These are phyloP conservation scores for Torymus aiolomorphi DNA, from an alignment of 2,888 invertebrate genomes.

Conservation along the genomic window DNA sequence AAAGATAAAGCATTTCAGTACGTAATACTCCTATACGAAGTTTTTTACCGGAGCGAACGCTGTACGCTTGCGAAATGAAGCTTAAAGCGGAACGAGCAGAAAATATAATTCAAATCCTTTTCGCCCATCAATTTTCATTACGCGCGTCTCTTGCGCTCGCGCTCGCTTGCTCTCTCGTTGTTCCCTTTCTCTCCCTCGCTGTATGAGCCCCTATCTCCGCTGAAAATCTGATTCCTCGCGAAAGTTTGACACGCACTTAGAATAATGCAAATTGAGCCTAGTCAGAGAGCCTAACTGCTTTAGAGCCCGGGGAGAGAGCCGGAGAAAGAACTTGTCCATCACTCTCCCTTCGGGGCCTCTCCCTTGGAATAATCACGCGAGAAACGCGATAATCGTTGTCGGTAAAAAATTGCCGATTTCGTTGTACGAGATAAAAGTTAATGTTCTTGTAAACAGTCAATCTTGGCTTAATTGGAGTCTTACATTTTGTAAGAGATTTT, in stretches of 20 bases:
- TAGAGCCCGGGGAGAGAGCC: not conserved
- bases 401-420: slow-evolving; percentile 10
- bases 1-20: not conserved
- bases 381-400: slow-evolving; percentile 28
- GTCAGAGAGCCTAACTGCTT: slow-evolving; percentile 32
- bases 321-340: slow-evolving; percentile 7
- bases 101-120: not conserved
- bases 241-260: slow-evolving; percentile 50
- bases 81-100: not conserved
- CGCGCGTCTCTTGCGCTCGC: not conserved
- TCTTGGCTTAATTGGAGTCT: too few species aligned
- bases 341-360: slow-evolving; percentile 10
- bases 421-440: not conserved
- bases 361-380: slow-evolving; percentile 20
- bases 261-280: slow-evolving; percentile 51
- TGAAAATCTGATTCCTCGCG: slow-evolving; percentile 35
- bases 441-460: too few species aligned
- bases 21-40: not conserved
- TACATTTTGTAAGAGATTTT: too few species aligned
- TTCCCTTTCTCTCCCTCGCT: not conserved
- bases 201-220: not conserved
- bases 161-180: not conserved
- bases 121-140: slow-evolving; percentile 48
- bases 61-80: not conserved
- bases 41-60: not conserved